Evolutionary conservation across 2,888 invertebrate genomes (phyloP).

Genomic region (Epinotia nisella): DNA sequence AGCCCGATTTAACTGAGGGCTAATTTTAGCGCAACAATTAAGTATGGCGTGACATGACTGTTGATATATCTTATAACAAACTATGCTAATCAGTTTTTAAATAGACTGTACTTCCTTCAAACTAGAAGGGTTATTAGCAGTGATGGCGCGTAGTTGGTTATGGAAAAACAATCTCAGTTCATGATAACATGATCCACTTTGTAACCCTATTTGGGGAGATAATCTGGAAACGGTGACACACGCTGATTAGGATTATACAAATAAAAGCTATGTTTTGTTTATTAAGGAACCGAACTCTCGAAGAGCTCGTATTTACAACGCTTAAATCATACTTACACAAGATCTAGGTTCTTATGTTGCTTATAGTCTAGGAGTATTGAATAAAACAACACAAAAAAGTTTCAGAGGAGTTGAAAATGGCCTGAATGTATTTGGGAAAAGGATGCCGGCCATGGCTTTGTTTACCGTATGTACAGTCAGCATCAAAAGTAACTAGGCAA

Average conservation of each 20-base stretch:
- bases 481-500: too few relatives aligned
- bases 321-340: too few relatives aligned
- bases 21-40: slow-evolving; percentile 30
- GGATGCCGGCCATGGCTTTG: too few relatives aligned
- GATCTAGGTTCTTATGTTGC: too few relatives aligned
- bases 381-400: too few relatives aligned
- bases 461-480: too few relatives aligned
- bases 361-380: too few relatives aligned
- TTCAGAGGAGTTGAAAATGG: too few relatives aligned
- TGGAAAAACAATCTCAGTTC: not conserved
- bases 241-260: too few relatives aligned
- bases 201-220: not conserved
- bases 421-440: too few relatives aligned
- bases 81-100: slow-evolving; percentile 25
- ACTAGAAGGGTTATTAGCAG: slow-evolving; percentile 5
- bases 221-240: not conserved
- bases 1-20: slow-evolving; percentile 15
- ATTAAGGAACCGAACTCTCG: too few relatives aligned
- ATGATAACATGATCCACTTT: not conserved
- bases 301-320: too few relatives aligned
- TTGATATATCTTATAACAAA: slow-evolving; percentile 22
- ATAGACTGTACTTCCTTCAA: slow-evolving; percentile 24
- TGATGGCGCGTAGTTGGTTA: not conserved
- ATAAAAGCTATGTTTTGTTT: not conserved
- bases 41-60: slow-evolving; percentile 20